Evolutionary conservation across 1,140 invertebrate species (phyloP), one percentile per base, ranked within the genome.

Genomic region (Zophobas morio): DNA sequence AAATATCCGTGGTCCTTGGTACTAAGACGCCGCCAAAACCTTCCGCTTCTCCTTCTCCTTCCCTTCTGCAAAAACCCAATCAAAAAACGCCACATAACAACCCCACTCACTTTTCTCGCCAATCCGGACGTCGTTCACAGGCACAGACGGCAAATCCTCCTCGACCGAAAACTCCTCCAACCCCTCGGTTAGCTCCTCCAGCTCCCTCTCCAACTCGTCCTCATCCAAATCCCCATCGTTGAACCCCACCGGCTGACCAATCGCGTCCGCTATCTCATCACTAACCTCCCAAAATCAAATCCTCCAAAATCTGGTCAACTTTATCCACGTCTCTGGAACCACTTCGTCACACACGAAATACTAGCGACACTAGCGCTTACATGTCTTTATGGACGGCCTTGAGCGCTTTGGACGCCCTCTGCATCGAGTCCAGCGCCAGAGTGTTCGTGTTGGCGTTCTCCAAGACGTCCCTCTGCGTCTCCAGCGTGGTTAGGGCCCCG

Each of bases 401-500:
- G 78, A 99, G 91, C 32, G 98, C 96, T 87, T 98, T 97, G 1
- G 98, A 97, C 8, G 98, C 98, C 85, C 93, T 91, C 82, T 95
- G 95, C 97, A 99, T 99, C 2, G 97, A 98, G 79, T 95, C 96
- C 71, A 99, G 91, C 6, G 99, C 98, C 82, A 98, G 96, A 71
- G 98, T 98, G 86, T 99, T 99, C 6, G 98, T 99, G 84, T 96
- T 99, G n/a, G 99, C 99, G 86, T 98, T 98, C 88, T 99, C 98
- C 53, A 99, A 86, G 36, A 98, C 97, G 87, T 99, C 97, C 81
- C 98, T 88, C 87, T 99, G 99, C 89, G 98, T 98, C 88, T 99
- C 98, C 84, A 99, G 98, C 40, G 98, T 99, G 42, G 96, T 98
- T 57, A 99, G 88, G 0, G 98, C 99, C 46, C 98, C 98, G 91